These are phyloP conservation scores for Pectinophora gossypiella DNA, from an alignment of 1,140 invertebrate genomes.

Conservation along the genomic window DNA sequence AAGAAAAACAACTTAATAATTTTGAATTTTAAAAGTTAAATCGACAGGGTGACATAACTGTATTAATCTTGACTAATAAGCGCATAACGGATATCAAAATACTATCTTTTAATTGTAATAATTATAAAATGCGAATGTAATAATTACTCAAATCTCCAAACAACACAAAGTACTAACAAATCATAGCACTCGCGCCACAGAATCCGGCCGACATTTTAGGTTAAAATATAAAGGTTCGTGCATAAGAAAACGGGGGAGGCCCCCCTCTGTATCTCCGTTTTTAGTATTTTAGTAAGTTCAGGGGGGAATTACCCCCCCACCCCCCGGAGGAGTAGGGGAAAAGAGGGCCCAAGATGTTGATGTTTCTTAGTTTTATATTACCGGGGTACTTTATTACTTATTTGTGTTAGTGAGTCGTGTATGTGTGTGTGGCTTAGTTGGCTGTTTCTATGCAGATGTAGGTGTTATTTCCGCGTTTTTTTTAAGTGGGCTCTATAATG, in stretches of 20 bases:
- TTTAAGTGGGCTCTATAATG: neutral
- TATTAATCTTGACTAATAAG: too few species aligned
- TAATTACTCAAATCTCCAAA: too few species aligned
- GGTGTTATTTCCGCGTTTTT: slow-evolving; percentile 12
- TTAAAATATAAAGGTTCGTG: slow-evolving; percentile 74
- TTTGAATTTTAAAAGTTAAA: too few species aligned
- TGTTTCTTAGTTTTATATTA: slow-evolving; percentile 76
- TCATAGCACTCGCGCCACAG: slow-evolving; percentile 10
- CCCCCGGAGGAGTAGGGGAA: slow-evolving; percentile 27
- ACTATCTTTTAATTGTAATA: too few species aligned
- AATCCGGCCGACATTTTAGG: slow-evolving; percentile 58
- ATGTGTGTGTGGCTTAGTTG: slow-evolving; percentile 32
- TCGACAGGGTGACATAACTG: too few species aligned
- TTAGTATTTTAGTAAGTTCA: slow-evolving; percentile 74
- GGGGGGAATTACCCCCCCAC: slow-evolving; percentile 61
- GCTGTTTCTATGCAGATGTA: slow-evolving; percentile 54
- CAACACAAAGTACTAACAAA: too few species aligned
- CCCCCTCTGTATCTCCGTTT: slow-evolving; percentile 64
- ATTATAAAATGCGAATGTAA: too few species aligned
- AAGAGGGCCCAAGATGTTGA: slow-evolving; percentile 61
- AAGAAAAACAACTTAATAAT: too few species aligned
- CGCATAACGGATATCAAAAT: too few species aligned
- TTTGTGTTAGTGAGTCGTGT: slow-evolving; percentile 53
- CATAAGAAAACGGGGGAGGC: slow-evolving; percentile 63
- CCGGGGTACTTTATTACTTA: slow-evolving; percentile 69